Percentiles rank a stretch among this genome's conserved stretches.
Conservation (phyloP, 2,113 vertebrate species). For the Prunella himalayana region DNA sequence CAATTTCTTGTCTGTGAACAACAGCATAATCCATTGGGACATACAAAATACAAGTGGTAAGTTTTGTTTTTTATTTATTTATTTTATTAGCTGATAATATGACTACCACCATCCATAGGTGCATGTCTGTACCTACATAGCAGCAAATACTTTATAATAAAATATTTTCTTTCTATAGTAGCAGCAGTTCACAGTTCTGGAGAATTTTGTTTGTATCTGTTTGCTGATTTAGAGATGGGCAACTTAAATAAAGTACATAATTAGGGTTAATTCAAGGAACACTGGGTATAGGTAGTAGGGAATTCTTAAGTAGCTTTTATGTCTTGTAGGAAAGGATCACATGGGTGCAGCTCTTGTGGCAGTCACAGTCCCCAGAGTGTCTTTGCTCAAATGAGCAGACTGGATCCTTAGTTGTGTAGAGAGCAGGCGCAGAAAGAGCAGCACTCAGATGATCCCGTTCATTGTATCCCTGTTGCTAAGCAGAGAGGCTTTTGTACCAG, state of each 20-base stretch:
- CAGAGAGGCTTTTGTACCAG: slow-evolving; percentile 40
- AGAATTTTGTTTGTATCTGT: not conserved
- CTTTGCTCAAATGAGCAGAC: not conserved
- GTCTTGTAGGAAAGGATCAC: not conserved
- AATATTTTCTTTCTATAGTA: not conserved
- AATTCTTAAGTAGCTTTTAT: not conserved
- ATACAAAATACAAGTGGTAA: not conserved
- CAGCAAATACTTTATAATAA: not conserved
- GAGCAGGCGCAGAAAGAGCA: not conserved
- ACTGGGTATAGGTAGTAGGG: not conserved
- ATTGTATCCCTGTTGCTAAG: slow-evolving; percentile 51
- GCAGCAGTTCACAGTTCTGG: not conserved
- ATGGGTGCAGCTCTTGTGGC: not conserved
- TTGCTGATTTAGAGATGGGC: not conserved
- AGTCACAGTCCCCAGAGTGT: not conserved
- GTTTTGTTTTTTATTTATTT: not conserved
- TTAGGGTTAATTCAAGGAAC: not conserved
- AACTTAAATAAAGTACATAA: not conserved
- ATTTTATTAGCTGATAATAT: not conserved
- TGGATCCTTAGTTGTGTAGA: not conserved
- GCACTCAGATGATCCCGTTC: not conserved
- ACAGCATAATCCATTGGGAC: not conserved
- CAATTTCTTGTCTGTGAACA: not conserved
- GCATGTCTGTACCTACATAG: not conserved
- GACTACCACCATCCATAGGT: not conserved